A percentile compares a stretch with the other conserved stretches of the same genome.
Conservation (phyloP, 2,797 vertebrate genomes). For the Cynodonichthys magdalenae region DNA sequence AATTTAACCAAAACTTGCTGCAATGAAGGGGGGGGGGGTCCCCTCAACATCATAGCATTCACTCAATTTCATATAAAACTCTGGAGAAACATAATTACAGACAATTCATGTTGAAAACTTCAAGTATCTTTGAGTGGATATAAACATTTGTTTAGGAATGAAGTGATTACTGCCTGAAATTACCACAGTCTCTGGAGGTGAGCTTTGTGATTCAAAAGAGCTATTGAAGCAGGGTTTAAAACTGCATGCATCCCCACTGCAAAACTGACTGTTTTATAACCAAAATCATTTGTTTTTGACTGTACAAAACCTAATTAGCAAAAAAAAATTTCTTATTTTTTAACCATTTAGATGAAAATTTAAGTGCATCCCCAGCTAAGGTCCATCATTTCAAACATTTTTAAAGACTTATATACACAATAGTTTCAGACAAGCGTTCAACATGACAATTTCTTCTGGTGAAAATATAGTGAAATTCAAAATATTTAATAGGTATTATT, state of each 20-base stretch:
- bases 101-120: conserved; percentile 74
- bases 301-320: conserved; percentile 63
- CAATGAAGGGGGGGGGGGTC: conserved; percentile 34
- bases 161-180: conserved; percentile 68
- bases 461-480: conserved; percentile 82
- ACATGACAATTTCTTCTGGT: conserved; percentile 83
- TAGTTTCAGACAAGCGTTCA: conserved; percentile 73
- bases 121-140: conserved; percentile 81
- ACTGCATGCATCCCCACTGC: conserved; percentile 71
- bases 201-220: conserved; percentile 46
- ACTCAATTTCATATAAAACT: conserved; percentile 64
- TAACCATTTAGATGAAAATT: conserved; percentile 52
- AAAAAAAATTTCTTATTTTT: conserved; percentile 48
- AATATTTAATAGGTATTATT: conserved; percentile 79
- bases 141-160: conserved; percentile 70
- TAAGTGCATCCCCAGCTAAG: conserved; percentile 65
- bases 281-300: conserved; percentile 52
- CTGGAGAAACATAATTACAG: conserved; percentile 43
- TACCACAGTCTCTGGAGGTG: conserved; percentile 49
- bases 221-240: conserved; percentile 62
- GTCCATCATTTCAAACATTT: conserved; percentile 48
- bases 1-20: conserved; percentile 46
- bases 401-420: conserved; percentile 72
- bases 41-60: conserved; percentile 72
- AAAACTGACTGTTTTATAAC: conserved; percentile 58